A percentile compares a stretch with the other conserved stretches of the same genome.
These are phyloP conservation scores for Brachionus plicatilis DNA, from an alignment of 1,140 invertebrate genomes.

Conservation along the genomic window DNA sequence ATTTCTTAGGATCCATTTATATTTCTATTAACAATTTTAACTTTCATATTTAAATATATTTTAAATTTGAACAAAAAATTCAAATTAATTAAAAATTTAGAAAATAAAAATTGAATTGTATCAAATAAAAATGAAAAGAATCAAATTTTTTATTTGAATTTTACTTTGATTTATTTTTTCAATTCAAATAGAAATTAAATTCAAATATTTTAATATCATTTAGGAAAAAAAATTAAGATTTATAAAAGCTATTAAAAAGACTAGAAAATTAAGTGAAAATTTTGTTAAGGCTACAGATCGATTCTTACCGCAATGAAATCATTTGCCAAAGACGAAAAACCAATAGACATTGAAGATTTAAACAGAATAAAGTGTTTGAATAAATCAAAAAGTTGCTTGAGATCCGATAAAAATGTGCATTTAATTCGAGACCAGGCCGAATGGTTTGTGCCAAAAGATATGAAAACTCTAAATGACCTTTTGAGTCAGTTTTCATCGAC, in stretches of 20 bases:
- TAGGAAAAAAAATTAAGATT: too few species aligned
- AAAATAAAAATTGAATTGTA: too few species aligned
- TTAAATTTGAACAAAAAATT: too few species aligned
- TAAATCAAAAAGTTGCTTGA: background rate
- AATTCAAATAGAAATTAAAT: too few species aligned
- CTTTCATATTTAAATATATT: too few species aligned
- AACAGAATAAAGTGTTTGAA: slow-evolving; percentile 35
- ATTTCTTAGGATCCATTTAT: too few species aligned
- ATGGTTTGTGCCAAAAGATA: slow-evolving; percentile 29
- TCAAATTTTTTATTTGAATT: too few species aligned
- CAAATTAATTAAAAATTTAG: too few species aligned
- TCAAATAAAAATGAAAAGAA: too few species aligned
- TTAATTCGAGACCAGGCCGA: background rate
- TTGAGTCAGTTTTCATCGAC: background rate
- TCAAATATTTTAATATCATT: too few species aligned
- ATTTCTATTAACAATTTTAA: too few species aligned
- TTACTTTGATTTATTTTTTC: too few species aligned
- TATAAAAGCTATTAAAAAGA: background rate
- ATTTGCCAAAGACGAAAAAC: slow-evolving; percentile 45
- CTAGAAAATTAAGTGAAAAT: background rate
- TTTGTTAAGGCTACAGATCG: slow-evolving; percentile 49
- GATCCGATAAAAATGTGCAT: slow-evolving; percentile 13
- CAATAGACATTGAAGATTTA: slow-evolving; percentile 47
- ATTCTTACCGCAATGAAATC: slow-evolving; percentile 52
- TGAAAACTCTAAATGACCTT: background rate